phyloP scores from a whole-genome alignment of 2,797 vertebrate species.

The Pseudochirops cupreus region DNA sequence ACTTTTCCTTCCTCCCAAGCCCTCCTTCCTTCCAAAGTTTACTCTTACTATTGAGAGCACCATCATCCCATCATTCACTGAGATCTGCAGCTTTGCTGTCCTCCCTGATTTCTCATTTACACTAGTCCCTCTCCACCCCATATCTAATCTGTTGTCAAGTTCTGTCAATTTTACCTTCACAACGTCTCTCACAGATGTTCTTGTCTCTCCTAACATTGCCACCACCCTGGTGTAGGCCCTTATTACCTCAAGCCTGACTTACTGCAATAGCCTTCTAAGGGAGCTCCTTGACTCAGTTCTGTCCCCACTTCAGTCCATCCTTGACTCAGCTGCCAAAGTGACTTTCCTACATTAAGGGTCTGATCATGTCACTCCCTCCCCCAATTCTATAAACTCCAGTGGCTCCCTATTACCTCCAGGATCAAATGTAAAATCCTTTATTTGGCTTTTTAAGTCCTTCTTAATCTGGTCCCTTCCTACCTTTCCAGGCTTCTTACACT shows the following conservation, averaged over 20 bases:
- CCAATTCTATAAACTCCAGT: not conserved
- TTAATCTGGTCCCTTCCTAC: not conserved
- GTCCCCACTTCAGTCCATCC: not conserved
- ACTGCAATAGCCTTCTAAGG: not conserved
- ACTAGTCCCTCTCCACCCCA: not conserved
- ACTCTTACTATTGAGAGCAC: not conserved
- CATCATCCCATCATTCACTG: not conserved
- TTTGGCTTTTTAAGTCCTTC: not conserved
- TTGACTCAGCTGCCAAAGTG: not conserved
- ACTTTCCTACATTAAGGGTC: not conserved
- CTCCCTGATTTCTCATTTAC: not conserved
- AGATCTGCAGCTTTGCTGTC: not conserved
- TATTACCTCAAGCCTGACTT: not conserved
- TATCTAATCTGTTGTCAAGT: not conserved
- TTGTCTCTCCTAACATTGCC: not conserved
- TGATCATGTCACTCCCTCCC: not conserved
- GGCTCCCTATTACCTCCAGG: not conserved
- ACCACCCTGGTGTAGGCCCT: not conserved
- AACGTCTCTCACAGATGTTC: not conserved
- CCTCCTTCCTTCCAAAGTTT: not conserved
- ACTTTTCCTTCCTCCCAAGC: not conserved
- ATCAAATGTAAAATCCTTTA: not conserved
- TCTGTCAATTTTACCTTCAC: not conserved
- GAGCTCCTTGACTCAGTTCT: not conserved
- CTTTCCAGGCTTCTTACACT: not conserved